Base-by-base conservation (phyloP, 1,140 invertebrate species). In the Sycophila sp. region DNA sequence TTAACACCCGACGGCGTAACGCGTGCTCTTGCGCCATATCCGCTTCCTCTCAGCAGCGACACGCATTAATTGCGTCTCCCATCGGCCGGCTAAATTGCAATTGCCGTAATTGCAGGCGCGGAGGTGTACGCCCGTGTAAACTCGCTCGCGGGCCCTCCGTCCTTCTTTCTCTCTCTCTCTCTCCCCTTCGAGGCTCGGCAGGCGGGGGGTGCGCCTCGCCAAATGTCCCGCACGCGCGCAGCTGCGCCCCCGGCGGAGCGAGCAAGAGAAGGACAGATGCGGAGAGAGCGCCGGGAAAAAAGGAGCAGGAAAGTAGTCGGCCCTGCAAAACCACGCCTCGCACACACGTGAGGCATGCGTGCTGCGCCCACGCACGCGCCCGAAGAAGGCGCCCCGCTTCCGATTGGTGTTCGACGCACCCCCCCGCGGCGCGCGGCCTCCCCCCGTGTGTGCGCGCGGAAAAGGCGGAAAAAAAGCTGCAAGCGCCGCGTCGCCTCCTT, bases 301-400 rank as follows among this genome's bases (percentile, higher is more conserved):
- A 60, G 8, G 45, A 45, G 13, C 24, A 32, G 49, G 26, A 47
- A 47, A 49, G 47, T 36, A 68, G 67, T 62, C 69, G 73, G 74
- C 77, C 74, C 75, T 76, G 77, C 76, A 76, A 83, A 83, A 84
- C 81, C 82, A 84, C 82, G 83, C 83, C 83, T 84, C 81, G 79
- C 79, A 78, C 80, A 79, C 80, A 78, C 79, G 78, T 76, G 78
- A 77, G 71, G 68, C 76, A 78, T 75, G 77, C 76, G 76, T 78
- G 63, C n/a, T 51, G 40, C 28, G 59, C 40, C 15, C 36, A 63
- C 34, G 71, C 74, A 75, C 72, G 74, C 68, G 72, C 78, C 78
- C 79, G 80, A 82, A 78, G 80, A 78, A 82, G 84, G 78, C 78
- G 78, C 82, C n/a, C 77, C 77, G 82, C 81, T 84, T 84, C 83